A percentile compares a stretch with the other conserved stretches of the same genome.
Conservation (phyloP, 1,140 invertebrate species). For the Brachystomella parvula region DNA sequence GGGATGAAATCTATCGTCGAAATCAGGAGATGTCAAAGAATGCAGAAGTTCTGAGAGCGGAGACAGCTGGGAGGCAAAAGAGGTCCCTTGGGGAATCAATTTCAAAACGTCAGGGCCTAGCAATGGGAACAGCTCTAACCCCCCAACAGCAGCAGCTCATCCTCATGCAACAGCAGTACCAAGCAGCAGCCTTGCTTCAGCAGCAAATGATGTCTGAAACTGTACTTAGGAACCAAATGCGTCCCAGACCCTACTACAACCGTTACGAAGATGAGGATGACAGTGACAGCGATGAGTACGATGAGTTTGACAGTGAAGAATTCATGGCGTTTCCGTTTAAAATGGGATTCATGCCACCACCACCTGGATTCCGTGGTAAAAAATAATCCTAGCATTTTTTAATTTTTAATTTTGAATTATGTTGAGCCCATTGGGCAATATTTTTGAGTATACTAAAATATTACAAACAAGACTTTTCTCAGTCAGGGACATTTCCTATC, state of each 20-base stretch:
- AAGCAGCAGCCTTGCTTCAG: background rate
- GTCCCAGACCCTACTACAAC: background rate
- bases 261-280: conserved; percentile 16
- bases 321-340: background rate
- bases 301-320: conserved; percentile 8
- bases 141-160: background rate
- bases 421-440: too few relatives aligned
- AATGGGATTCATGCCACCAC: conserved; percentile 1
- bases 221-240: background rate
- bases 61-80: too few relatives aligned
- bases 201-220: background rate
- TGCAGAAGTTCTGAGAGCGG: too few relatives aligned
- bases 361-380: background rate
- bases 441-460: too few relatives aligned
- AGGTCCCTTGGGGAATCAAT: background rate
- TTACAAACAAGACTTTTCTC: too few relatives aligned
- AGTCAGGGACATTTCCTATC: too few relatives aligned
- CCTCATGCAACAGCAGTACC: background rate
- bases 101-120: conserved; percentile 1
- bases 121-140: background rate
- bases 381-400: too few relatives aligned
- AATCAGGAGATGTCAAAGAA: too few relatives aligned
- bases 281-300: conserved; percentile 18
- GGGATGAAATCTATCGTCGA: background rate
- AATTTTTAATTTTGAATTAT: too few relatives aligned